Percentiles rank a stretch among this genome's conserved stretches.
phyloP scores from a whole-genome alignment of 2,113 vertebrate genomes.

The Malurus melanocephalus region DNA sequence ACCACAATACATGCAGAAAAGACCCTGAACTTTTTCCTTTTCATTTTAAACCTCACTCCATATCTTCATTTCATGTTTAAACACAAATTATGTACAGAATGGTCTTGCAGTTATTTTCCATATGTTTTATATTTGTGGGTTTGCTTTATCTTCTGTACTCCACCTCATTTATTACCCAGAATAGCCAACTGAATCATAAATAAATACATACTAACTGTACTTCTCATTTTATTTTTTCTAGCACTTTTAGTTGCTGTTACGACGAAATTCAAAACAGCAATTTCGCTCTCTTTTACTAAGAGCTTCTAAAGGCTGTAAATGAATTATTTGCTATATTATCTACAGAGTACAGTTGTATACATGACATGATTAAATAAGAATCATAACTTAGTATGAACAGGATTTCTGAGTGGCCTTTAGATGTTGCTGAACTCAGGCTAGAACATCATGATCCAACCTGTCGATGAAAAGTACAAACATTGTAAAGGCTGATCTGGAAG shows the following conservation, averaged over 20 bases:
- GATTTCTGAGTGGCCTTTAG: background rate
- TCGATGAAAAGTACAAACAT: background rate
- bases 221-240: background rate
- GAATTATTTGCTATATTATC: background rate
- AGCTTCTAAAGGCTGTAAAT: background rate
- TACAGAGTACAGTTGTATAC: background rate
- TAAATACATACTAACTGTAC: background rate
- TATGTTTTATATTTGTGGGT: background rate
- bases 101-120: background rate
- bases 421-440: background rate
- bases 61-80: background rate
- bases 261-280: background rate
- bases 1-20: background rate
- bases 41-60: background rate
- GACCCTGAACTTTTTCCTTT: background rate
- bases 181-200: background rate
- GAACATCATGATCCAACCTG: background rate
- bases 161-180: constrained; percentile 1
- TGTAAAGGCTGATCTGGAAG: background rate
- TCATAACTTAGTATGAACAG: background rate
- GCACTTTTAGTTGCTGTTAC: background rate
- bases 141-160: constrained; percentile 3
- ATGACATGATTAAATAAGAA: background rate
- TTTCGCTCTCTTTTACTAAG: background rate
- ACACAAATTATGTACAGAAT: background rate